Conservation (phyloP, 1,140 invertebrate species). For the Apis mellifera region DNA sequence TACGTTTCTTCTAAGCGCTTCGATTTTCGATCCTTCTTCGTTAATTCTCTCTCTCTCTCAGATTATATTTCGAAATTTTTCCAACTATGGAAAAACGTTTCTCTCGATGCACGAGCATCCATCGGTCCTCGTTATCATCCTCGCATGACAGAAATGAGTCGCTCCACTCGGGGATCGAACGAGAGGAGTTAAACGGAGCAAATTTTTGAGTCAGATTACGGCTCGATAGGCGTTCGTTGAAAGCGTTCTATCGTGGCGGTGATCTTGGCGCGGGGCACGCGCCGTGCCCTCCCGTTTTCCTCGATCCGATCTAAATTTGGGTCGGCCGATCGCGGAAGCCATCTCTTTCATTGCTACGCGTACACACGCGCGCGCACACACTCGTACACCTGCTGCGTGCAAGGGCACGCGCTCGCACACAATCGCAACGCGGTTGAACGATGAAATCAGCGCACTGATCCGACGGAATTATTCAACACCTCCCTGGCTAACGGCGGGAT, state of each 20-base stretch:
- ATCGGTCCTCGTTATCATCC: not conserved
- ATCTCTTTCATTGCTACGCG: constrained; percentile 44
- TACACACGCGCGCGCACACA: not conserved
- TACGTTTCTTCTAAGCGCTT: too few relatives aligned
- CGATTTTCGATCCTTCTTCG: not conserved
- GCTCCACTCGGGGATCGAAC: not conserved
- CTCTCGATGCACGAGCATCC: too few relatives aligned
- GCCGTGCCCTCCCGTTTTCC: constrained; percentile 56
- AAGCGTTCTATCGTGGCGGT: constrained; percentile 19
- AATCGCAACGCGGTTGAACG: constrained; percentile 17
- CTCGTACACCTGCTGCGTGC: not conserved
- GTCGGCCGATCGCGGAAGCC: constrained; percentile 53
- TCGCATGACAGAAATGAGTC: not conserved
- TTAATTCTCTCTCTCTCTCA: not conserved
- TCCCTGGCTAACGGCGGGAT: constrained; percentile 37
- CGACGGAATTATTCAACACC: constrained; percentile 63
- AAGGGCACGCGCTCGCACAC: constrained; percentile 15
- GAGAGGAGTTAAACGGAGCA: not conserved
- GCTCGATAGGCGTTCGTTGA: not conserved
- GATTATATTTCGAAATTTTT: too few relatives aligned
- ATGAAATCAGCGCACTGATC: constrained; percentile 40
- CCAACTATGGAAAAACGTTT: too few relatives aligned
- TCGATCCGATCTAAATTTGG: constrained; percentile 64
- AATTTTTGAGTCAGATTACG: not conserved
- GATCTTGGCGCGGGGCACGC: constrained; percentile 57